Conservation (phyloP, 2,113 vertebrate genomes). For the Hyperopisus bebe region DNA sequence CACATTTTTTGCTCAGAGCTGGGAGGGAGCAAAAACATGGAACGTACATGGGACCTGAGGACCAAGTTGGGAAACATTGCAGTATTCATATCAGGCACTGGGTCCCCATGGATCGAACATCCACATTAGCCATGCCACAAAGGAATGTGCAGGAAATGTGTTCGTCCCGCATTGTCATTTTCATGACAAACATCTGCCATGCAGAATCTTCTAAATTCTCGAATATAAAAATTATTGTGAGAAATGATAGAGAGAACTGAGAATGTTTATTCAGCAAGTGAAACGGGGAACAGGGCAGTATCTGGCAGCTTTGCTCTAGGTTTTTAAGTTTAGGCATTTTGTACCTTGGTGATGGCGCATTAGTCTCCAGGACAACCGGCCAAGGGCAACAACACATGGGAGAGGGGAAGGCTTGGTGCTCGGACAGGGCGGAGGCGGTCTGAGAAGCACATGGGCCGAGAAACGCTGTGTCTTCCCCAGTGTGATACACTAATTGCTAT, state of each 20-base stretch:
- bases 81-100: background rate
- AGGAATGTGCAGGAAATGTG: background rate
- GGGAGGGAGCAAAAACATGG: background rate
- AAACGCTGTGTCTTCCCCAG: background rate
- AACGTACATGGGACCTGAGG: background rate
- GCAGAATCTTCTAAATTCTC: background rate
- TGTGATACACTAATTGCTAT: background rate
- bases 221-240: background rate
- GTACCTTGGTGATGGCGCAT: background rate
- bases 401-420: background rate
- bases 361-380: constrained; percentile 8
- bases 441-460: background rate
- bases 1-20: background rate
- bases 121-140: background rate
- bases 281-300: background rate
- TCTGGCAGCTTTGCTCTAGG: background rate
- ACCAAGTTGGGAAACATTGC: background rate
- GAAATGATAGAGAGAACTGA: background rate
- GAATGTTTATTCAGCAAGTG: background rate
- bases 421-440: background rate
- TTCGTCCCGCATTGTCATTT: background rate
- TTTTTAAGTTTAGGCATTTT: background rate
- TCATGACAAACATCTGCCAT: background rate
- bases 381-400: background rate
- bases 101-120: background rate